These are phyloP conservation scores for Stegophylla sp. DNA, from an alignment of 2,888 invertebrate genomes.

Conservation along the genomic window DNA sequence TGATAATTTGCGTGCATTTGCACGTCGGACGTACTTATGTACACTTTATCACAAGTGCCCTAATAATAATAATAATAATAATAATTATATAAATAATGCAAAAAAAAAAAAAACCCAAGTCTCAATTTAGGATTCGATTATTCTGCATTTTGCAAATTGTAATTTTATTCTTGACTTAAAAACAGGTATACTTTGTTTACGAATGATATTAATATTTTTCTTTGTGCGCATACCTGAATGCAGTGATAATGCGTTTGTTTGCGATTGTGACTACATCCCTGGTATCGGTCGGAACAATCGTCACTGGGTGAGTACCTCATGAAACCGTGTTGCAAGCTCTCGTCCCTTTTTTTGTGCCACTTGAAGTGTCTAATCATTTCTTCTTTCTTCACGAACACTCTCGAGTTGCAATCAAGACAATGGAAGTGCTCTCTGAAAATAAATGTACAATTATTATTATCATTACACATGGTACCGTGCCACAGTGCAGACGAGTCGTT, in stretches of 20 bases:
- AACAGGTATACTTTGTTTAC: too few species aligned
- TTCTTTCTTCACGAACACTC: slow-evolving; percentile 97
- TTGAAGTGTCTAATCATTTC: slow-evolving; percentile 99
- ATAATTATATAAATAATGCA: too few species aligned
- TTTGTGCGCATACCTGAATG: slow-evolving; percentile 77
- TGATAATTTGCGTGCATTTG: slow-evolving; percentile 99
- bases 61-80: slow-evolving; percentile 61
- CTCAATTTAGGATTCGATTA: too few species aligned
- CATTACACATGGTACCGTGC: not conserved
- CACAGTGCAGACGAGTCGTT: not conserved
- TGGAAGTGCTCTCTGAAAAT: slow-evolving; percentile 87
- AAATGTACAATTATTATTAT: slow-evolving; percentile 11
- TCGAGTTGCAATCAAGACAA: slow-evolving; percentile 78
- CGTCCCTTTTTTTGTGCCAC: slow-evolving; percentile 98
- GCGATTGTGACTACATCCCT: slow-evolving; percentile 84
- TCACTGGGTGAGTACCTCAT: slow-evolving; percentile 94
- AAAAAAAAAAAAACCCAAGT: too few species aligned
- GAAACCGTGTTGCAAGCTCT: slow-evolving; percentile 93
- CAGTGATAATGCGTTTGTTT: slow-evolving; percentile 98
- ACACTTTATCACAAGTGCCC: slow-evolving; percentile 71
- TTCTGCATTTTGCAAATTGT: too few species aligned
- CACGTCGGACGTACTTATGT: slow-evolving; percentile 97
- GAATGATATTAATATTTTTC: too few species aligned
- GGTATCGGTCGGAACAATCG: slow-evolving; percentile 87
- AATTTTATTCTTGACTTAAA: too few species aligned